Percentiles rank a stretch among this genome's conserved stretches.
phyloP scores from a whole-genome alignment of 2,888 invertebrate genomes.

The Sphaerophoria taeniata region DNA sequence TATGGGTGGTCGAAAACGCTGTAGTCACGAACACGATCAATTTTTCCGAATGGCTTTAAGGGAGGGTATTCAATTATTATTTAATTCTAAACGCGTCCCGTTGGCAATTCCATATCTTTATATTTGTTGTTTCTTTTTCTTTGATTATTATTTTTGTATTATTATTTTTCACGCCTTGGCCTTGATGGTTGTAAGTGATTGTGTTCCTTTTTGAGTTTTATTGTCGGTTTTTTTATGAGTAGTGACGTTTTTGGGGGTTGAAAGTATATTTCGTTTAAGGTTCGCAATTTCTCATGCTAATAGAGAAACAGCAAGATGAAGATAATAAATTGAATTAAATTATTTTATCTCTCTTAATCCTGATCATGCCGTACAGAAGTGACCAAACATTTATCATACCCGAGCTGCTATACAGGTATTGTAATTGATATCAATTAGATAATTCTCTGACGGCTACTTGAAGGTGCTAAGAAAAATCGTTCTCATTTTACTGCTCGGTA shows the following conservation, averaged over 20 bases:
- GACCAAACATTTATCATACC: not conserved
- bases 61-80: slow-evolving; percentile 50
- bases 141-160: slow-evolving; percentile 3
- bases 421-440: not conserved
- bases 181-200: slow-evolving; percentile 24
- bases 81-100: slow-evolving; percentile 59
- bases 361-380: slow-evolving; percentile 16
- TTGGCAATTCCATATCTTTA: slow-evolving; percentile 40
- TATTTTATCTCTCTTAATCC: slow-evolving; percentile 8
- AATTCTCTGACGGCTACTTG: no score
- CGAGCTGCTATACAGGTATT: not conserved
- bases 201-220: slow-evolving; percentile 17
- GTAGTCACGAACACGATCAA: slow-evolving; percentile 5
- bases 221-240: not conserved
- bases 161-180: slow-evolving; percentile 19
- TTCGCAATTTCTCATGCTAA: not conserved
- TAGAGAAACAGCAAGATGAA: not conserved
- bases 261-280: slow-evolving; percentile 3
- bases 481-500: no score
- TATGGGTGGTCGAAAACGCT: slow-evolving; percentile 11
- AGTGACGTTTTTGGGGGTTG: not conserved
- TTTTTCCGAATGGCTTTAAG: not conserved
- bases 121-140: slow-evolving; percentile 12
- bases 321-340: not conserved
- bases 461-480: no score